Base-by-base conservation (phyloP, 2,113 vertebrate species). In the Orthonyx spaldingii region DNA sequence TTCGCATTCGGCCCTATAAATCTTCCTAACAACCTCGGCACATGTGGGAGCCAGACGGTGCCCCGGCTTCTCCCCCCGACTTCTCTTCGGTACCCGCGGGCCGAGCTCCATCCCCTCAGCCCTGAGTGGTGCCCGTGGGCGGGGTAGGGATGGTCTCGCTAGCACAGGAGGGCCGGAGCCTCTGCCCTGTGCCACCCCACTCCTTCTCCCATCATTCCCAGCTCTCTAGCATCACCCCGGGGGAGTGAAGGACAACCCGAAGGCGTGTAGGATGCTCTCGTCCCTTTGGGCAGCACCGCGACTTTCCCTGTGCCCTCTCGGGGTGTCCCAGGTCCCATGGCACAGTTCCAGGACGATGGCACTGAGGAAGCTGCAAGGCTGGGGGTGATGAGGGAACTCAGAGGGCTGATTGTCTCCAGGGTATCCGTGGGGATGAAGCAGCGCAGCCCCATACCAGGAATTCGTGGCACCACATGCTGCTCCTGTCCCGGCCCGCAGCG, bases 1-100 rank as follows among this genome's bases (percentile, higher is more conserved):
- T 85, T 79, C 37, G 52, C 96, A 26, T 93, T 97, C 97, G 94
- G 85, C 93, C 87, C 97, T 96, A 97, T 97, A 97, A 98, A 98
- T 97, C 97, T 97, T 94, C 95, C 97, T 87, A 97, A 96, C 94
- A 80, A 35, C 94, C 96, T 93, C 92, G 4, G 97, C 97, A 97
- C 97, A 98, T 98, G 97, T 98, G 97, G 97, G 97, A 97, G 95
- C 97, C 97, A 98, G 97, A 98, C 97, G 22, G 52, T 70, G 93
- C 55, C 66, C 84, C 47, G 53, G 93, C 18, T 74, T 74, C 94
- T 92, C 85, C 85, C 46, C 37, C 33, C 41, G 23, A 6, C 19
- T 89, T 33, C 13, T 37, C 87, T 82, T 68, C 79, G 30, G 68
- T 65, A 53, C 87, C 91, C 60, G 27, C 39, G 65, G 23, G 35